phyloP scores from a whole-genome alignment of 1,140 invertebrate genomes.

The Arion vulgaris region DNA sequence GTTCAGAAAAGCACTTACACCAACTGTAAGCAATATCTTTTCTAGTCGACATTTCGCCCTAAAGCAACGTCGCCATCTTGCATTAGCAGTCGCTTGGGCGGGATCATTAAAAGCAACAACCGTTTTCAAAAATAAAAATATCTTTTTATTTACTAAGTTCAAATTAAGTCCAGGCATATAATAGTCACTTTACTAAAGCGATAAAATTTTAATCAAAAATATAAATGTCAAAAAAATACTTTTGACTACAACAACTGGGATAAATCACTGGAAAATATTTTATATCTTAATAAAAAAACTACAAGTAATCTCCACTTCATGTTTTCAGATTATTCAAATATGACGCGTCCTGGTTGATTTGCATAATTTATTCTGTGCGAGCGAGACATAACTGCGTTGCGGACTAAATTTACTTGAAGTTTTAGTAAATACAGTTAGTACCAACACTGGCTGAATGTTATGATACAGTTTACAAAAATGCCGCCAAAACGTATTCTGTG shows the following conservation, averaged over 20 bases:
- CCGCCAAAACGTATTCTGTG: no score
- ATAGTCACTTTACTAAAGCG: no score
- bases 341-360: neutral
- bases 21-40: constrained; percentile 35
- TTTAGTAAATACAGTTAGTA: no score
- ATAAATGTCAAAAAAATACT: neutral
- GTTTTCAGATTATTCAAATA: neutral
- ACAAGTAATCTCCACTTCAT: neutral
- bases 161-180: neutral
- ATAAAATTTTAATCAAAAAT: neutral
- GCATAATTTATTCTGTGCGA: constrained; percentile 11
- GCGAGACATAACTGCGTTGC: no score
- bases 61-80: constrained; percentile 36
- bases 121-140: neutral
- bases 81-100: neutral
- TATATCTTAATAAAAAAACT: neutral
- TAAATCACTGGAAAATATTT: neutral
- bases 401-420: no score
- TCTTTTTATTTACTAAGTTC: neutral
- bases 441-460: no score
- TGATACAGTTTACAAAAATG: no score
- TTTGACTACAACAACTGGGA: neutral
- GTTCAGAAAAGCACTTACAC: constrained; percentile 33
- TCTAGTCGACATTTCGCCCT: constrained; percentile 35
- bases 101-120: neutral